Evolutionary conservation across 2,888 invertebrate genomes (phyloP), one percentile per base, ranked within the genome.

Genomic region (Hydraecia micacea): DNA sequence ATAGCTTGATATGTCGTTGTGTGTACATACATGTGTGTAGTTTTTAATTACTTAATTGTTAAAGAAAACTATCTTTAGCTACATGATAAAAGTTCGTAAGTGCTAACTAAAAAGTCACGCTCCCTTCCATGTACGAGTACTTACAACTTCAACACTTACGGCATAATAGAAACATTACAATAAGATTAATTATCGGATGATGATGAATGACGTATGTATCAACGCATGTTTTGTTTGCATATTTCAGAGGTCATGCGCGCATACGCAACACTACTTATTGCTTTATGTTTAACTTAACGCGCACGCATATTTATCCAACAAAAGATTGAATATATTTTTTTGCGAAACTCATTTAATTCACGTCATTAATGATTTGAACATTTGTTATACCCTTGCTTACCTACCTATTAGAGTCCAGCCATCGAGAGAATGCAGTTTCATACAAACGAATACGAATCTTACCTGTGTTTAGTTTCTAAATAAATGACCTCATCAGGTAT

Each of bases 161-260:
- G 71, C 73, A 87, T 86, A 91, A 90, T 86, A 76, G 83, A 80
- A 82, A 80, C 69, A 80, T 78, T 72, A 90, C 89, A 87, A 91
- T 89, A 90, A 72, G 88, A 90, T 91, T 89, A 89, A 89, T 89
- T 89, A 90, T 86, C 60, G 68, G 11, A 67, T 80, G 75, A 75
- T 90, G 89, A 91, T 89, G 81, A 84, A 91, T 90, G 86, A 87
- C 79, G 84, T 79, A 82, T 84, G 69, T 75, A 72, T 72, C 63
- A 72, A 73, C 75, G 67, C 69, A 77, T 80, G 72, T 79, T 76
- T 77, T 79, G 72, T 79, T 76, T 77, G 66, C 52, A 69, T 73
- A 77, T 81, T 84, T 80, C 86, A 72, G 71, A 77, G 86, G 85
- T 88, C 90, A 87, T 75, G 87, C 90, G 86, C 78, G 86, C 75